Percentiles rank a stretch among this genome's conserved stretches.
phyloP scores from a whole-genome alignment of 2,888 invertebrate genomes.

The Drosophila quinaria region DNA sequence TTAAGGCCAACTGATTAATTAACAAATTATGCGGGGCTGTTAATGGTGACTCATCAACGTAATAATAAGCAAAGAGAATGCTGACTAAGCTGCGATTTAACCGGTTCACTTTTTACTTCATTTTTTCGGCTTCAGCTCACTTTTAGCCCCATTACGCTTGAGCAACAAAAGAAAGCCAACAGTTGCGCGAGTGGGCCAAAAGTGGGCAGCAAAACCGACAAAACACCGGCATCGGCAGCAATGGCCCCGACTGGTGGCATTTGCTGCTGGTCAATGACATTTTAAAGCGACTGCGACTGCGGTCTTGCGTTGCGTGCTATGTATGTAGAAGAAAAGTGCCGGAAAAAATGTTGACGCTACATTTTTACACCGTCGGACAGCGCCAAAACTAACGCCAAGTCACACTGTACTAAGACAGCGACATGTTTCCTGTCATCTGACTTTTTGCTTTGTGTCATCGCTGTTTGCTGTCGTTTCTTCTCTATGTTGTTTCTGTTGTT shows the following conservation, averaged over 20 bases:
- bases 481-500: slow-evolving; percentile 15
- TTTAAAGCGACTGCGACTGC: slow-evolving; percentile 60
- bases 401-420: slow-evolving; percentile 62
- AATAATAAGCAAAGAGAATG: slow-evolving; percentile 19
- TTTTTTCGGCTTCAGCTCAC: slow-evolving; percentile 76
- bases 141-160: slow-evolving; percentile 81
- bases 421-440: slow-evolving; percentile 72
- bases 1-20: slow-evolving; percentile 47
- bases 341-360: slow-evolving; percentile 71
- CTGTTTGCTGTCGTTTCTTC: slow-evolving; percentile 39
- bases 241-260: slow-evolving; percentile 69
- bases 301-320: slow-evolving; percentile 54
- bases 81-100: slow-evolving; percentile 62
- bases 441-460: slow-evolving; percentile 50
- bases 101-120: slow-evolving; percentile 54
- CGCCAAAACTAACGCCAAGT: slow-evolving; percentile 72
- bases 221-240: slow-evolving; percentile 56
- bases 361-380: slow-evolving; percentile 42
- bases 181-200: slow-evolving; percentile 77
- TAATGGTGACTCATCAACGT: slow-evolving; percentile 55
- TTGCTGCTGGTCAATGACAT: slow-evolving; percentile 83
- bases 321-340: slow-evolving; percentile 71
- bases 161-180: slow-evolving; percentile 78
- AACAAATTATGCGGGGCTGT: slow-evolving; percentile 32
- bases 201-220: slow-evolving; percentile 68